Percentiles rank a stretch among this genome's conserved stretches.
Evolutionary conservation across 2,113 vertebrate genomes (phyloP).

Genomic region (Procavia capensis): DNA sequence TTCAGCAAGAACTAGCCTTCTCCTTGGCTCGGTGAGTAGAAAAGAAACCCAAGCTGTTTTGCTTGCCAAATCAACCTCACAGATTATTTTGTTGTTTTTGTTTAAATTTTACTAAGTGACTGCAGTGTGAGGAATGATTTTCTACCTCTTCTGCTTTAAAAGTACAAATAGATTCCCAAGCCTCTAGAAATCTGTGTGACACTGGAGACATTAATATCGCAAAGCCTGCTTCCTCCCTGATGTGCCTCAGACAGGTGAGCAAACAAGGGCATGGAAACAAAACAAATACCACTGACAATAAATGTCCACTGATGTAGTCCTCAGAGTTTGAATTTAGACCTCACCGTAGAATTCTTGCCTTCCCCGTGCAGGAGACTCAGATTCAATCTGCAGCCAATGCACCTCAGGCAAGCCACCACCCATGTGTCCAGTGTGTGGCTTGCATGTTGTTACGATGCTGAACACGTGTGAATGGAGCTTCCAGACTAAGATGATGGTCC

Average conservation of each 20-base stretch:
- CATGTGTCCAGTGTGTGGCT: neutral
- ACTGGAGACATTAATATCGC: neutral
- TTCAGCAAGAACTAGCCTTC: neutral
- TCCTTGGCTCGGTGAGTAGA: neutral
- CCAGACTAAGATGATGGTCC: neutral
- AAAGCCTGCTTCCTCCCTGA: neutral
- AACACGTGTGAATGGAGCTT: neutral
- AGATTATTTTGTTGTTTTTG: neutral
- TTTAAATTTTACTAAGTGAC: neutral
- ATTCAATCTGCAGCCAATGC: neutral
- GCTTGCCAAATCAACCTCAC: neutral
- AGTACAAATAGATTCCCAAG: neutral
- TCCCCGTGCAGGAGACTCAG: neutral
- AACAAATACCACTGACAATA: neutral
- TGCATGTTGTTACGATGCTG: neutral
- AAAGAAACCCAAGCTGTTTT: neutral
- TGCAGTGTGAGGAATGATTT: neutral
- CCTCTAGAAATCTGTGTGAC: neutral
- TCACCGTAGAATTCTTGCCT: neutral
- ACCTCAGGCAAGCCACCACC: neutral
- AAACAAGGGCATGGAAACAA: neutral
- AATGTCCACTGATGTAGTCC: neutral
- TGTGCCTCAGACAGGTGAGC: neutral
- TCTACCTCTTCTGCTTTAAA: neutral
- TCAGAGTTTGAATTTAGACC: neutral